Base-by-base conservation (phyloP, 1,140 invertebrate genomes). In the Zaprionus camerounensis region DNA sequence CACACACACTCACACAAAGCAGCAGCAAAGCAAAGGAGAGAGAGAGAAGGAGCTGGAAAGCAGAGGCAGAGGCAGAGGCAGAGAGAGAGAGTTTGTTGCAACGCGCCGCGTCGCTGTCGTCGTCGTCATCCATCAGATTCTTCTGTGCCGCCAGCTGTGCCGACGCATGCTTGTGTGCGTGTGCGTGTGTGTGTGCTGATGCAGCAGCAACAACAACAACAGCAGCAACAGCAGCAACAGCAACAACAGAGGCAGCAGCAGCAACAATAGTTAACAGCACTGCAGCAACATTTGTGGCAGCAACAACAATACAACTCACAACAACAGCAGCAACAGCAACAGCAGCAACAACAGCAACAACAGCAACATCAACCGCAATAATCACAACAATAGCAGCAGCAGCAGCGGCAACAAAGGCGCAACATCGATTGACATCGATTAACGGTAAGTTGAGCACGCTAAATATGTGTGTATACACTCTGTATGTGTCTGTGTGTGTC, bases 371-470 rank as follows among this genome's bases (percentile, higher is more conserved):
- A 71, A 11, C 58, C 71, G 20, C 44, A 56, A 3, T 28, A 84
- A 81, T 44, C 80, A 77, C 17, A 79, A 58, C 56, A 85, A 56
- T 59, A 55, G 41, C 44, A 73, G 73, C 73, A 66, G 59, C 67
- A 73, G 51, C 61, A 72, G 64, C 64, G 75, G 58, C 72, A 78
- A 72, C 56, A 80, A 81, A 80, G 46, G 71, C 82, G 69, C 82
- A 86, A 74, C 65, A 91, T 87, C 87, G 82, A 91, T 91, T 76
- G 78, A 81, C 75, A 91, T 91, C 87, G 87, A 91, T 91, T 91
- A 83, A 91, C 80, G 83, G 87, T 86, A 62, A 78, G 82, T 81
- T 62, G 9, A 38, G 12, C 31, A 46, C 28, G 41, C 3, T 13
- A 46, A 12, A 56, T 51, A 59, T 31, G 13, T 55, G 36, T 49